Conservation (phyloP, 2,888 invertebrate species). For the Siphonodentalium dalli region DNA sequence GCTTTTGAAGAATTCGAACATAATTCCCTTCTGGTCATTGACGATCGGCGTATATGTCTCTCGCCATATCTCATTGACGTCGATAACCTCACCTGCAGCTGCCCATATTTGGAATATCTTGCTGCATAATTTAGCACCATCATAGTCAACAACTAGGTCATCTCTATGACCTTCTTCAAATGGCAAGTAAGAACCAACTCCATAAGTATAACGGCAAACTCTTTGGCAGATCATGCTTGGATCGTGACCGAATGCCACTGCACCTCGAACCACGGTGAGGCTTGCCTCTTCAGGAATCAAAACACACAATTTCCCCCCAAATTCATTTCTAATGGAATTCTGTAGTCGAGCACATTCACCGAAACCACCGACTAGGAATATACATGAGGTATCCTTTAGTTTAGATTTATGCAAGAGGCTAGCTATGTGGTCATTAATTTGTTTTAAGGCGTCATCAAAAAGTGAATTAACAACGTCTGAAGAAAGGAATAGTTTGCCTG, state of each 20-base stretch:
- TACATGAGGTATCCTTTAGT: conserved; percentile 46
- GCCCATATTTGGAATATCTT: conserved; percentile 55
- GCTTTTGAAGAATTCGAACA: conserved; percentile 57
- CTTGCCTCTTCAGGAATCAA: conserved; percentile 56
- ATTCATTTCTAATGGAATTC: conserved; percentile 42
- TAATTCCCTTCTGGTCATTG: conserved; percentile 55
- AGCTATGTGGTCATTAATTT: conserved; percentile 48
- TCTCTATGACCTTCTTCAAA: conserved; percentile 52
- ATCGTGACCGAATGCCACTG: conserved; percentile 57
- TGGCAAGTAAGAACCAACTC: conserved; percentile 54
- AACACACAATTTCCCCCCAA: conserved; percentile 47
- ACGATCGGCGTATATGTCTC: conserved; percentile 59
- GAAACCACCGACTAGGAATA: conserved; percentile 57
- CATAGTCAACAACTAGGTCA: conserved; percentile 53
- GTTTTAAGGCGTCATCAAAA: conserved; percentile 47
- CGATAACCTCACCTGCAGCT: conserved; percentile 53
- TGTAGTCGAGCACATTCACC: conserved; percentile 52
- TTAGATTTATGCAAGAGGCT: conserved; percentile 44
- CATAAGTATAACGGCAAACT: conserved; percentile 56
- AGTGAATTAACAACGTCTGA: conserved; percentile 44
- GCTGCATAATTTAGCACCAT: conserved; percentile 52
- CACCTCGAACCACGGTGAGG: conserved; percentile 53
- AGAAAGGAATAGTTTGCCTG: conserved; percentile 52
- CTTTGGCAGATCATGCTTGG: conserved; percentile 56
- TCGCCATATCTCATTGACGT: conserved; percentile 56